Evolutionary conservation across 2,797 vertebrate genomes (phyloP).

Genomic region (Novumbra hubbsi): DNA sequence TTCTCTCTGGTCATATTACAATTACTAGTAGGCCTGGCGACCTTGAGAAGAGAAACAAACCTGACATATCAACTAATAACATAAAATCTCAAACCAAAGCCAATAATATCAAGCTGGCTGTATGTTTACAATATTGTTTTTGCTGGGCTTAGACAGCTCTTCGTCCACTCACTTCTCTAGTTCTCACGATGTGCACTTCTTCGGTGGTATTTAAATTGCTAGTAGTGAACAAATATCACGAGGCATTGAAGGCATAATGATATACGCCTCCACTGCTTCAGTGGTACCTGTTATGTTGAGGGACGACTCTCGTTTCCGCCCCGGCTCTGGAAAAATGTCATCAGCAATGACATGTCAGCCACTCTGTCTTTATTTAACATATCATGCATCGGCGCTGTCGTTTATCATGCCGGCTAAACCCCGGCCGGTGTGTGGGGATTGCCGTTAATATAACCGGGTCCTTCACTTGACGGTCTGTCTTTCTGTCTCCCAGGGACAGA

Average conservation of each 20-base stretch:
- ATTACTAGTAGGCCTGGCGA: no score
- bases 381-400: constrained; percentile 48
- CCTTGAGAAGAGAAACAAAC: no score
- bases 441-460: constrained; percentile 24
- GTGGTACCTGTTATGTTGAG: constrained; percentile 30
- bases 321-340: constrained; percentile 4
- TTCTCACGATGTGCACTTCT: background rate
- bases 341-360: constrained; percentile 11
- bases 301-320: constrained; percentile 30
- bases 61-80: no score
- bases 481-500: constrained; percentile 15
- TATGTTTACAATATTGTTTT: no score
- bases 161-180: no score
- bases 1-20: no score
- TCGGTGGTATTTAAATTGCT: constrained; percentile 17
- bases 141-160: background rate
- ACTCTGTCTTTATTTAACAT: constrained; percentile 37
- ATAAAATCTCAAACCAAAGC: no score
- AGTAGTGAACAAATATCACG: constrained; percentile 19
- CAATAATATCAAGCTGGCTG: no score
- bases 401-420: constrained; percentile 48
- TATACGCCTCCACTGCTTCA: background rate
- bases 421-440: constrained; percentile 20
- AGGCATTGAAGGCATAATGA: constrained; percentile 10
- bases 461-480: background rate